Conservation (phyloP, 1,140 invertebrate genomes). For the Tetraneura akinire region DNA sequence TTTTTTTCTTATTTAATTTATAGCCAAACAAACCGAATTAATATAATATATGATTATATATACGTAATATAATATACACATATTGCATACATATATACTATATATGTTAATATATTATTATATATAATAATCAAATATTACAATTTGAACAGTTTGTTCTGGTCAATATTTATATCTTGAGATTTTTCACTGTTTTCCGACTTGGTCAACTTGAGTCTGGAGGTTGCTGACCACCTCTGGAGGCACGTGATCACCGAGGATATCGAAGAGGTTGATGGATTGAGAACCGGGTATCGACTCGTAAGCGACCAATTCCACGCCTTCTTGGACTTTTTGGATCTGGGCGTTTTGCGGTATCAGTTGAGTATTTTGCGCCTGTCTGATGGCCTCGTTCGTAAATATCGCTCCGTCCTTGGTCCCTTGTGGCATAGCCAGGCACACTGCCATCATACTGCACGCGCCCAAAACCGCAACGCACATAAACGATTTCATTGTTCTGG, state of each 20-base stretch:
- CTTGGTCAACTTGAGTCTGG: constrained; percentile 77
- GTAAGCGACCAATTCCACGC: constrained; percentile 78
- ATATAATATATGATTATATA: too few species aligned
- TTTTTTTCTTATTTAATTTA: too few species aligned
- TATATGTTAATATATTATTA: too few species aligned
- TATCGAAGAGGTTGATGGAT: constrained; percentile 77
- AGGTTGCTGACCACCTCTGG: constrained; percentile 84
- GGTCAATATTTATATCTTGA: too few species aligned
- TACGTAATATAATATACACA: too few species aligned
- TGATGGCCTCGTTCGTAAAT: constrained; percentile 82
- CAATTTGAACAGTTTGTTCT: too few species aligned
- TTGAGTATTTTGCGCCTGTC: constrained; percentile 78
- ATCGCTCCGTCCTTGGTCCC: constrained; percentile 69
- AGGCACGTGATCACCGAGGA: constrained; percentile 78
- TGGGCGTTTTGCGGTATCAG: constrained; percentile 82
- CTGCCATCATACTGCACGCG: constrained; percentile 17
- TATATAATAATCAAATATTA: too few species aligned
- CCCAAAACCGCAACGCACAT: constrained; percentile 26
- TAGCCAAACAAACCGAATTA: background rate
- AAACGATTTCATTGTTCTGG: constrained; percentile 24
- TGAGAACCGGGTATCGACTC: constrained; percentile 81
- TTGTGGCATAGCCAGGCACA: constrained; percentile 63
- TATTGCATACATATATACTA: too few species aligned
- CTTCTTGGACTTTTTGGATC: constrained; percentile 82
- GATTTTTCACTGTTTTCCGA: constrained; percentile 63